Conservation (phyloP, 2,113 vertebrate species). For the Gasterosteus nipponicus region DNA sequence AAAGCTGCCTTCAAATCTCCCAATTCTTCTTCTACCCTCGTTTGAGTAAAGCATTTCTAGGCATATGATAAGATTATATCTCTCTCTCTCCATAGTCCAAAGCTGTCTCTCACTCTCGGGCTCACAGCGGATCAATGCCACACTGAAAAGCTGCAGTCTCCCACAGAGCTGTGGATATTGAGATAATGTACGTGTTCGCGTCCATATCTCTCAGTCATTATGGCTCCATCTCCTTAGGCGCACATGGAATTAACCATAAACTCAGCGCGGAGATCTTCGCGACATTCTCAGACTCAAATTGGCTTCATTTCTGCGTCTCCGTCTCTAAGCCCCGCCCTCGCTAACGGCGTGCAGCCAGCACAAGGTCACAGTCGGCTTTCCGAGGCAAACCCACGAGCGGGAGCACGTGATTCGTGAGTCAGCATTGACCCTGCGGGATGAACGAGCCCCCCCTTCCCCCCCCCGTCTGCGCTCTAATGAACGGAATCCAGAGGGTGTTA, state of each 20-base stretch:
- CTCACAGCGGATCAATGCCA: constrained; percentile 14
- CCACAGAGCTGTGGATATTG: not conserved
- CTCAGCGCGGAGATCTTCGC: not conserved
- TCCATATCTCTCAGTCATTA: constrained; percentile 15
- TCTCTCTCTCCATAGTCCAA: not conserved
- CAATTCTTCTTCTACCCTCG: constrained; percentile 4
- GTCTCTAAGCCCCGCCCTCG: no score
- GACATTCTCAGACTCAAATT: constrained; percentile 22
- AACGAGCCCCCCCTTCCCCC: no score
- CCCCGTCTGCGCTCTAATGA: constrained; percentile 52
- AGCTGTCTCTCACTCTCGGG: constrained; percentile 1
- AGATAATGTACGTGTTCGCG: constrained; percentile 30
- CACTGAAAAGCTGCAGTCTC: constrained; percentile 3
- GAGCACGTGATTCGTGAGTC: constrained; percentile 67
- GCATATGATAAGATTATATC: constrained; percentile 10
- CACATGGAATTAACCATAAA: constrained; percentile 28
- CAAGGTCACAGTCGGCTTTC: constrained; percentile 57
- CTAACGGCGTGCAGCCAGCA: constrained; percentile 7
- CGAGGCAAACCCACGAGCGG: constrained; percentile 51
- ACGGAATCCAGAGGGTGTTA: constrained; percentile 50
- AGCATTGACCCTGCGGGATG: not conserved
- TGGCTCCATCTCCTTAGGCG: constrained; percentile 29
- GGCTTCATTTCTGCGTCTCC: constrained; percentile 23
- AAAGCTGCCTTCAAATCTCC: not conserved
- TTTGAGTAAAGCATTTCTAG: constrained; percentile 23